Evolutionary conservation across 1,140 invertebrate species (phyloP).

Genomic region (Helicoverpa armigera): DNA sequence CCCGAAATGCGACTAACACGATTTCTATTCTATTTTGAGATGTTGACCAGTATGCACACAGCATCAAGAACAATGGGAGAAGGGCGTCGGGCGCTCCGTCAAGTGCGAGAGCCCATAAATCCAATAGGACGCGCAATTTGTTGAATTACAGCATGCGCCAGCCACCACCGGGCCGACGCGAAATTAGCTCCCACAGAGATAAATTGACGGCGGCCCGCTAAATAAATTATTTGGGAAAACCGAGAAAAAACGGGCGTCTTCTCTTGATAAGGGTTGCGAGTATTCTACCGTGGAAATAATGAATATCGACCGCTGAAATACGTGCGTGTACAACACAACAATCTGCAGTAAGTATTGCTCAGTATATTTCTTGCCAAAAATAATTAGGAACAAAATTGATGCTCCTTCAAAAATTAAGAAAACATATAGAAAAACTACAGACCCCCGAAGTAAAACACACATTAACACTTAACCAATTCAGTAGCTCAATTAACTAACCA

Average conservation of each 20-base stretch:
- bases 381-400: background rate
- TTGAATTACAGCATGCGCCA: constrained; percentile 86
- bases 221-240: constrained; percentile 87
- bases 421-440: background rate
- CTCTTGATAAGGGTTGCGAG: constrained; percentile 85
- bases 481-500: constrained; percentile 25
- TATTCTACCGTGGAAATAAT: constrained; percentile 78
- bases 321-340: constrained; percentile 14
- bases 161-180: constrained; percentile 82
- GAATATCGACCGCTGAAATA: constrained; percentile 75
- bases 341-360: constrained; percentile 30
- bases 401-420: background rate
- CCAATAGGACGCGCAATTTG: constrained; percentile 83
- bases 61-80: constrained; percentile 81
- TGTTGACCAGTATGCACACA: constrained; percentile 68
- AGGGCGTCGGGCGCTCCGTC: constrained; percentile 79
- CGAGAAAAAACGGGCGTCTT: constrained; percentile 86
- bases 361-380: background rate
- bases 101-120: constrained; percentile 83
- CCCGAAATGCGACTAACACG: constrained; percentile 60
- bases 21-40: constrained; percentile 74
- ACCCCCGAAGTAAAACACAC: constrained; percentile 1
- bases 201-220: constrained; percentile 85
- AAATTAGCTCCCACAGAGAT: constrained; percentile 86
- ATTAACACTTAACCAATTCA: constrained; percentile 6